Percentiles rank a stretch among this genome's conserved stretches.
Conservation (phyloP, 2,888 invertebrate genomes). For the Tenthredo mesomela region DNA sequence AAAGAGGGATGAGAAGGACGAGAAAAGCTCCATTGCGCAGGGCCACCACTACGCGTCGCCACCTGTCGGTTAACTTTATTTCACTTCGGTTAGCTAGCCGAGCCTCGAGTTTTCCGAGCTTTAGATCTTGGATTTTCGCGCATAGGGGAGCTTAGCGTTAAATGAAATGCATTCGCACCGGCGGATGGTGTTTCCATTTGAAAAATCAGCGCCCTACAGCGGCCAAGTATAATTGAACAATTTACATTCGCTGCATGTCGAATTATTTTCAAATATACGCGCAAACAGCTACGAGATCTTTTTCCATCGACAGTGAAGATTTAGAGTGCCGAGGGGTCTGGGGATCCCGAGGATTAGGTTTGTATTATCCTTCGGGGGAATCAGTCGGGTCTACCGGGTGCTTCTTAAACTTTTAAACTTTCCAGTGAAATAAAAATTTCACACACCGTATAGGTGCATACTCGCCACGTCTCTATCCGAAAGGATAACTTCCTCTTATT, state of each 20-base stretch:
- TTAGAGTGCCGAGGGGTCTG: constrained; percentile 22
- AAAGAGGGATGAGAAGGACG: constrained; percentile 57
- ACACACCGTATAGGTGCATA: background rate
- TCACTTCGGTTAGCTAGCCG: background rate
- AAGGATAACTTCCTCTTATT: background rate
- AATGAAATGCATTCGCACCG: constrained; percentile 9
- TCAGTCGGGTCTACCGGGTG: constrained; percentile 33
- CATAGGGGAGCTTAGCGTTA: background rate
- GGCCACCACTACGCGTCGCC: constrained; percentile 64
- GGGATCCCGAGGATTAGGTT: constrained; percentile 36
- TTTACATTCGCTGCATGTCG: background rate
- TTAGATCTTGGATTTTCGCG: background rate
- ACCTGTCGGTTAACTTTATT: constrained; percentile 57
- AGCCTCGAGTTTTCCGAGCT: background rate
- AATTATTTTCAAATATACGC: background rate
- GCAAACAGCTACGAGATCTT: background rate
- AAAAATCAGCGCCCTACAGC: background rate
- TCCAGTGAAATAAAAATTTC: constrained; percentile 4
- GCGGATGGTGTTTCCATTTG: background rate
- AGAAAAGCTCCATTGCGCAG: constrained; percentile 60
- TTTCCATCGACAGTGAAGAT: constrained; percentile 34
- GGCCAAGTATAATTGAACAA: background rate
- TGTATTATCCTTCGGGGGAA: constrained; percentile 50
- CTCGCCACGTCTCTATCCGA: background rate
- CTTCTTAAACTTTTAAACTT: constrained; percentile 32